A percentile compares a stretch with the other conserved stretches of the same genome.
Conservation (phyloP, 2,888 invertebrate species). For the Xestia ashworthii region DNA sequence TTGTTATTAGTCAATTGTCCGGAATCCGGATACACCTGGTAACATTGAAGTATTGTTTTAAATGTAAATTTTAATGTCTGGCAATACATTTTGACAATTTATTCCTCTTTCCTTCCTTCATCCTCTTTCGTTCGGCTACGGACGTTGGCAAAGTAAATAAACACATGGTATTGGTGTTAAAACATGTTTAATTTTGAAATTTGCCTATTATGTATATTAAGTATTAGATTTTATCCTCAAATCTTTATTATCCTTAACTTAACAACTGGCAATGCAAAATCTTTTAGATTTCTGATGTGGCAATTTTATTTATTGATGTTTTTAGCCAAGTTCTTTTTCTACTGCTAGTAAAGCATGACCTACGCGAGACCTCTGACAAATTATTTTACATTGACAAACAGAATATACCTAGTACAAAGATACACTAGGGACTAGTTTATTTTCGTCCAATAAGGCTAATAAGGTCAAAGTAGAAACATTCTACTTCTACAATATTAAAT, state of each 20-base stretch:
- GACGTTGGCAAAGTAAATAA: background rate
- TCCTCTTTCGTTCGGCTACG: background rate
- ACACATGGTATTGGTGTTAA: background rate
- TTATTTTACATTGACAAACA: constrained; percentile 22
- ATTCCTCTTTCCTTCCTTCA: background rate
- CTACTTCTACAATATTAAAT: constrained; percentile 7
- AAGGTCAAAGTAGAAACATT: constrained; percentile 12
- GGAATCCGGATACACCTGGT: constrained; percentile 40
- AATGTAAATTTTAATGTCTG: background rate
- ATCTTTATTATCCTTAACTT: background rate
- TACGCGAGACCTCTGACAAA: background rate
- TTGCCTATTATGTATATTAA: background rate
- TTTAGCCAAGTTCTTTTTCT: background rate
- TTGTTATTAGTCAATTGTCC: constrained; percentile 57
- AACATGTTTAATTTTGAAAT: background rate
- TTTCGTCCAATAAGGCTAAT: constrained; percentile 1
- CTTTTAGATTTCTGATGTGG: background rate
- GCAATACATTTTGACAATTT: constrained; percentile 9
- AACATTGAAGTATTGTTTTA: constrained; percentile 1
- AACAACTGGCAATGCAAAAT: background rate
- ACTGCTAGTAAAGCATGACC: constrained; percentile 1
- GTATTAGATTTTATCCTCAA: background rate
- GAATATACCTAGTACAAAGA: background rate
- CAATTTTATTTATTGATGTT: background rate
- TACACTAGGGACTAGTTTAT: constrained; percentile 13